Conservation (phyloP, 2,888 invertebrate genomes). For the Drosophila rubida region DNA sequence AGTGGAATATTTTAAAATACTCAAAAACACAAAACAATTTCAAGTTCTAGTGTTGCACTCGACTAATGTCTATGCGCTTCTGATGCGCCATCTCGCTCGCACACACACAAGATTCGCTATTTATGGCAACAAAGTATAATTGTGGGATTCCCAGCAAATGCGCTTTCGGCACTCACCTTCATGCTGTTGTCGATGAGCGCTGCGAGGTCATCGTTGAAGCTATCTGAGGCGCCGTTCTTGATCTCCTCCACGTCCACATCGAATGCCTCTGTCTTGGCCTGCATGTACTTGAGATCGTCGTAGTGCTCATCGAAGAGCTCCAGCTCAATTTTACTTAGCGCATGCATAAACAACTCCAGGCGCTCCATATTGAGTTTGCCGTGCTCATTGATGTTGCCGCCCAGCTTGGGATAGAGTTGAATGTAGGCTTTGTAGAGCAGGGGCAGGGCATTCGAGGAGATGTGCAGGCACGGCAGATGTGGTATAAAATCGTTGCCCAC, state of each 20-base stretch:
- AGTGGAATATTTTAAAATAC: no score
- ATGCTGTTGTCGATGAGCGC: constrained; percentile 80
- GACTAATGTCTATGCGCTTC: no score
- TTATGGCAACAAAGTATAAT: not conserved
- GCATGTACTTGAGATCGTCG: constrained; percentile 93
- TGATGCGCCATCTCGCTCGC: not conserved
- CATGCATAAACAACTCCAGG: constrained; percentile 94
- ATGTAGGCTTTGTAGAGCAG: constrained; percentile 95
- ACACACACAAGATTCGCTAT: not conserved
- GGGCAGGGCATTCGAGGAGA: constrained; percentile 94
- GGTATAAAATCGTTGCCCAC: constrained; percentile 99
- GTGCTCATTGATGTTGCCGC: constrained; percentile 97
- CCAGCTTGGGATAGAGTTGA: constrained; percentile 92
- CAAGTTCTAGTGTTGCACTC: no score
- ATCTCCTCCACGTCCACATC: constrained; percentile 80
- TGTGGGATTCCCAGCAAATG: not conserved
- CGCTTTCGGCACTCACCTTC: constrained; percentile 58
- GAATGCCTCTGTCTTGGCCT: constrained; percentile 87
- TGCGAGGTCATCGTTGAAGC: constrained; percentile 73
- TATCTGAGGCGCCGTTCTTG: constrained; percentile 36
- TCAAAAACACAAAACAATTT: no score
- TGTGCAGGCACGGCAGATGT: constrained; percentile 97
- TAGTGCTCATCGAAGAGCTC: constrained; percentile 91
- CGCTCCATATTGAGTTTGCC: constrained; percentile 93
- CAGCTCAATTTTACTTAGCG: constrained; percentile 90